A percentile compares a stretch with the other conserved stretches of the same genome.
Conservation (phyloP, 2,888 invertebrate genomes). For the Microchrysa polita region DNA sequence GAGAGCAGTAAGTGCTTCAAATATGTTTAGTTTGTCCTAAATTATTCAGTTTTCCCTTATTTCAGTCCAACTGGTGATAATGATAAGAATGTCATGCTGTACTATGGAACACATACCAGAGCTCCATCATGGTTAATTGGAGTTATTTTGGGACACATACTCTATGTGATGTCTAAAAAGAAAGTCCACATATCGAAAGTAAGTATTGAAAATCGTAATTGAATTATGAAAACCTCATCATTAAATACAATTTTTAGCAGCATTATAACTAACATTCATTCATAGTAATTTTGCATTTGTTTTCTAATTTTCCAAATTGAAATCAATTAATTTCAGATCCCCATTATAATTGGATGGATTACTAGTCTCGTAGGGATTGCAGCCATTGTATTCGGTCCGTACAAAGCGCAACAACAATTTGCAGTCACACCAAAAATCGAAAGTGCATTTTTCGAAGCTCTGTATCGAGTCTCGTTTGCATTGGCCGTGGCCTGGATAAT, state of each 20-base stretch:
- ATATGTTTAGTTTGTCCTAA: neutral
- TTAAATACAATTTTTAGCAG: too few species aligned
- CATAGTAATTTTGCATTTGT: too few species aligned
- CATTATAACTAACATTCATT: too few species aligned
- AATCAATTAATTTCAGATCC: too few species aligned
- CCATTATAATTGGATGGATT: conserved; percentile 46
- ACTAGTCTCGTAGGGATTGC: conserved; percentile 43
- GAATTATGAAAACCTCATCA: too few species aligned
- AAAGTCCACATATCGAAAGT: conserved; percentile 58
- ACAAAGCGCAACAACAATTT: conserved; percentile 34
- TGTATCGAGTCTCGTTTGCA: conserved; percentile 50
- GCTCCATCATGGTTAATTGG: conserved; percentile 64
- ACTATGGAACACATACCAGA: conserved; percentile 62
- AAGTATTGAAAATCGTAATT: too few species aligned
- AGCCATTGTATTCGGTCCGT: conserved; percentile 50
- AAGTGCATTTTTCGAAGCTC: conserved; percentile 50
- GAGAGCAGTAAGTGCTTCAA: neutral
- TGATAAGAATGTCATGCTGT: conserved; percentile 57
- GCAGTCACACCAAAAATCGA: conserved; percentile 38
- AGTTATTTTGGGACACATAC: conserved; percentile 61
- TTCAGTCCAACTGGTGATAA: conserved; percentile 23
- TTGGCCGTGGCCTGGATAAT: conserved; percentile 52
- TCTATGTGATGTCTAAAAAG: conserved; percentile 59
- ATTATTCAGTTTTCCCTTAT: neutral
- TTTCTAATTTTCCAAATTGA: too few species aligned